These are phyloP conservation scores for Dendrophyllia cribrosa DNA, from an alignment of 64 coral and sea anemone species.

Conservation along the genomic window DNA sequence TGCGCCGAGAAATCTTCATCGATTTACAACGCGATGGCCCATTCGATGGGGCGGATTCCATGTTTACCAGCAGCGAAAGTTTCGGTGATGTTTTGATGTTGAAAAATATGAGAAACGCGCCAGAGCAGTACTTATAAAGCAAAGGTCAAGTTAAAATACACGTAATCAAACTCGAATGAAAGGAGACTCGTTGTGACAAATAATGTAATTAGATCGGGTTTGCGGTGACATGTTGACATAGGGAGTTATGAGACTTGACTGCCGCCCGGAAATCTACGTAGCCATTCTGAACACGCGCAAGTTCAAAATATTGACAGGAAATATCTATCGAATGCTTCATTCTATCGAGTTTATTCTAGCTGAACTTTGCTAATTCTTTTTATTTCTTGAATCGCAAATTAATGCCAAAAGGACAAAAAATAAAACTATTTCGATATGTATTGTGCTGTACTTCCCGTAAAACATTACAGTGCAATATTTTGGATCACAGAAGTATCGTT, in stretches of 20 bases:
- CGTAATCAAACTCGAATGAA: background rate
- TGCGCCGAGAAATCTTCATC: slow-evolving; percentile 8
- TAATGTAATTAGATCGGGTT: background rate
- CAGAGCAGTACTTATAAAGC: background rate
- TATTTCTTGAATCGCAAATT: background rate
- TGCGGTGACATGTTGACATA: slow-evolving; percentile 19
- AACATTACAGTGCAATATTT: background rate
- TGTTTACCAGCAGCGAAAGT: background rate
- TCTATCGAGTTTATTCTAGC: background rate
- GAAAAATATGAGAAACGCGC: background rate
- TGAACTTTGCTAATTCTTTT: background rate
- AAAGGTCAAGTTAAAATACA: slow-evolving; percentile 50
- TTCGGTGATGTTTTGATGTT: background rate
- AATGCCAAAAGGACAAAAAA: background rate
- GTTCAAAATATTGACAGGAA: too few relatives aligned
- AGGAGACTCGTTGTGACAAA: background rate
- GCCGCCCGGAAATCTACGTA: too few relatives aligned
- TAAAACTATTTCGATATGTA: background rate
- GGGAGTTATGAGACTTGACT: background rate
- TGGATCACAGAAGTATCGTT: background rate
- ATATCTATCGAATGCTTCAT: background rate
- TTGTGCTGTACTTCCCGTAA: background rate
- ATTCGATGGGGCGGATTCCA: slow-evolving; percentile 1
- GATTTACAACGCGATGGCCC: background rate
- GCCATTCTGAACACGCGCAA: too few relatives aligned